Base-by-base conservation (phyloP, 2,797 vertebrate genomes). In the Phataginus tricuspis region DNA sequence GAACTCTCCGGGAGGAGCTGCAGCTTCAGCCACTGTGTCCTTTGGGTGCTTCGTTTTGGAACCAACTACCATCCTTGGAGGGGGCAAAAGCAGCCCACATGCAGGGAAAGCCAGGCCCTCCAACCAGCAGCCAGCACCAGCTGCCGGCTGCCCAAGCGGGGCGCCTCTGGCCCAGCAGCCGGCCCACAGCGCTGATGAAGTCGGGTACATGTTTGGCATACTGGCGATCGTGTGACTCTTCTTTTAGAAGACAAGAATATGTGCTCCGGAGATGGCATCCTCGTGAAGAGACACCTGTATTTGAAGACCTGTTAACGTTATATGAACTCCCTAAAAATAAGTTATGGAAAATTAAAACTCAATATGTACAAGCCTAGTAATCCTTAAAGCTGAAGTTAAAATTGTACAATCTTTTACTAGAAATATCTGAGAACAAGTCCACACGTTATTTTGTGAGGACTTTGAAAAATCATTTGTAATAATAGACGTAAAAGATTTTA, bases 331-430 rank as follows among this genome's bases (percentile, higher is more conserved):
- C n/a, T 90, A 86, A 90, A 75, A 83, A 51, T 71, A 92, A 29
- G 7, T 78, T 75, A 85, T 4, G 18, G 42, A 84, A 86, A 79
- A 74, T 92, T 84, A 61, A 72, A 80, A 53, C 14, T 66, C 39
- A 31, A 49, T 88, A 71, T 77, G 59, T 68, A 49, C 1, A 83
- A 42, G 37, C 21, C 42, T 83, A 71, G 27, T 86, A 68, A 88
- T 86, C 69, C 27, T 95, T 95, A 85, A 68, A 89, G 34, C 66
- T 86, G 42, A 72, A 89, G 34, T 51, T 89, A 63, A 95, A 78
- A 51, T 61, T 72, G 15, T 66, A 2, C 31, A 49, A 59, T 92
- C 72, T 90, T 61, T 68, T 64, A 94, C 57, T 90, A 59, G 75
- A 95, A 83, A 51, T 86, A 83, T 42, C 49, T 83, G 42, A 97